These are phyloP conservation scores for Perizoma affinitatum DNA, from an alignment of 2,888 invertebrate genomes.

Conservation along the genomic window DNA sequence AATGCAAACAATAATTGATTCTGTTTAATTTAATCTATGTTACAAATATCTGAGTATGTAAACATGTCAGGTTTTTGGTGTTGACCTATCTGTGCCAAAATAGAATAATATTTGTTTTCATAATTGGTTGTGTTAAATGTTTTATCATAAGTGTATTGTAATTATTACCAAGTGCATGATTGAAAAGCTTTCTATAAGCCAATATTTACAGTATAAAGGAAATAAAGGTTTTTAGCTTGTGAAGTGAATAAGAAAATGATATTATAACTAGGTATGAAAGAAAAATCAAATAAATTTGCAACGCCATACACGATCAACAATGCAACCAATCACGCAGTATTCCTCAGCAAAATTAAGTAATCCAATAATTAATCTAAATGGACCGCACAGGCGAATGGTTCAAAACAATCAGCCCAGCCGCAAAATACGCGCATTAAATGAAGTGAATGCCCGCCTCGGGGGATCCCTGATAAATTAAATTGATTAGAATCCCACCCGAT, in stretches of 20 bases:
- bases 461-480: slow-evolving; percentile 84
- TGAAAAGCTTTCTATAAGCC: too few species aligned
- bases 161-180: too few species aligned
- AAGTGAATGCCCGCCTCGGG: slow-evolving; percentile 83
- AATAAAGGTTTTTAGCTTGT: too few species aligned
- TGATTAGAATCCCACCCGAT: slow-evolving; percentile 83
- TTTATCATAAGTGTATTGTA: too few species aligned
- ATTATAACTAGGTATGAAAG: neutral
- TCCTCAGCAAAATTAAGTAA: slow-evolving; percentile 80
- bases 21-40: slow-evolving; percentile 40
- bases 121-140: too few species aligned
- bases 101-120: neutral
- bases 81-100: slow-evolving; percentile 5
- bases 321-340: slow-evolving; percentile 55
- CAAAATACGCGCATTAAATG: slow-evolving; percentile 85
- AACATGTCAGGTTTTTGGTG: slow-evolving; percentile 14
- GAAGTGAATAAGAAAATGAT: too few species aligned
- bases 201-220: too few species aligned
- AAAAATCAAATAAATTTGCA: slow-evolving; percentile 2
- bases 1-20: slow-evolving; percentile 48
- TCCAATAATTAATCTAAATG: slow-evolving; percentile 85
- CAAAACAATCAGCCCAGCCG: slow-evolving; percentile 83
- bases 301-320: slow-evolving; percentile 1
- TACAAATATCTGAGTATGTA: slow-evolving; percentile 30
- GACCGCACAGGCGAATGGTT: slow-evolving; percentile 83